Percentiles rank a stretch among this genome's conserved stretches.
phyloP scores from a whole-genome alignment of 2,888 invertebrate species.

The Formica aserva region DNA sequence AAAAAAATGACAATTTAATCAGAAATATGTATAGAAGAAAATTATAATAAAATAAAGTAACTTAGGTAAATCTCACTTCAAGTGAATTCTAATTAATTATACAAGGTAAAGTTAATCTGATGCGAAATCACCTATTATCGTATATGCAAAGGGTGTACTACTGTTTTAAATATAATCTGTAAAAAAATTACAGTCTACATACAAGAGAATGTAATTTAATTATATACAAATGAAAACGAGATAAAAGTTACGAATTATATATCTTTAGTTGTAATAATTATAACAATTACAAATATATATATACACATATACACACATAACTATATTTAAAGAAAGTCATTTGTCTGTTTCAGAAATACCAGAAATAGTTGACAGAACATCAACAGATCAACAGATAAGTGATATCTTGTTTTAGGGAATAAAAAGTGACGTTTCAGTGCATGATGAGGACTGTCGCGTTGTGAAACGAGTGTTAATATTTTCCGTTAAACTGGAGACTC shows the following conservation, averaged over 20 bases:
- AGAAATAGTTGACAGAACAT: background rate
- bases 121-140: background rate
- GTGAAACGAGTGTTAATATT: background rate
- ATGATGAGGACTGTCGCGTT: background rate
- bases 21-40: background rate
- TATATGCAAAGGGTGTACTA: background rate
- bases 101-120: background rate
- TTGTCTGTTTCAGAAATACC: slow-evolving; percentile 33
- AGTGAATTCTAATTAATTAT: background rate
- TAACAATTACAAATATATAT: background rate
- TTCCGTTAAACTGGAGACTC: background rate
- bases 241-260: background rate
- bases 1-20: background rate
- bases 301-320: background rate
- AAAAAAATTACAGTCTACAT: background rate
- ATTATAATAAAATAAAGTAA: background rate
- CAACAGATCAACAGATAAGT: background rate
- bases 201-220: background rate
- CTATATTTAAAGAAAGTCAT: background rate
- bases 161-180: background rate
- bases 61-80: background rate
- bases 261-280: background rate
- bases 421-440: background rate
- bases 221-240: background rate
- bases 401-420: background rate